A percentile compares a stretch with the other conserved stretches of the same genome.
These are phyloP conservation scores for Corticium candelabrum DNA, from an alignment of 37 sponge, comb jelly and placozoan species.

Conservation along the genomic window DNA sequence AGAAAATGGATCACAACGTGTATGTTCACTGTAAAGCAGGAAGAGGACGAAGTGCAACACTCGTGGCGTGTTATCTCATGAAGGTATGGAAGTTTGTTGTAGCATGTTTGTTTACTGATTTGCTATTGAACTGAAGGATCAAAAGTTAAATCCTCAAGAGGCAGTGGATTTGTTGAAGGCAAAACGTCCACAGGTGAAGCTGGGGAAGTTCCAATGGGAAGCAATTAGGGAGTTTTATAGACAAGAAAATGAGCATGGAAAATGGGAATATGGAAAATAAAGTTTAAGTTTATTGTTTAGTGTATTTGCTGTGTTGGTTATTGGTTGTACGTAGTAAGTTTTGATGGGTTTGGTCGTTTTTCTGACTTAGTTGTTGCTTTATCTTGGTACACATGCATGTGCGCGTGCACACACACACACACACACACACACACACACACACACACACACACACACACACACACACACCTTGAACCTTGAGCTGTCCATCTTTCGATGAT, in stretches of 20 bases:
- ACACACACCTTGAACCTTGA: too few relatives aligned
- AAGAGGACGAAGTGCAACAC: conserved; percentile 70
- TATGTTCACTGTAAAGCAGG: conserved; percentile 96
- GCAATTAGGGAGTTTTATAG: conserved; percentile 32
- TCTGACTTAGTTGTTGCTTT: too few relatives aligned
- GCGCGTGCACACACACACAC: too few relatives aligned
- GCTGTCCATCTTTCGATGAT: too few relatives aligned
- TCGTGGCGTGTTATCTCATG: conserved; percentile 73
- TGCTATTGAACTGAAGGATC: conserved; percentile 14
- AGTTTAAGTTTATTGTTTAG: too few relatives aligned
- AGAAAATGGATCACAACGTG: conserved; percentile 25
- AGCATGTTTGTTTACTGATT: neutral
- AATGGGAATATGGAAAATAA: too few relatives aligned
- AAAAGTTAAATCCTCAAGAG: conserved; percentile 26
- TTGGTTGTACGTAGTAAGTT: too few relatives aligned
- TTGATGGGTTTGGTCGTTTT: too few relatives aligned
- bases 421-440: too few relatives aligned
- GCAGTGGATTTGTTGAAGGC: conserved; percentile 35
- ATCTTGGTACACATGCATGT: too few relatives aligned
- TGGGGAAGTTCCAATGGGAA: conserved; percentile 35
- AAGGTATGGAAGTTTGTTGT: conserved; percentile 19
- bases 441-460: too few relatives aligned
- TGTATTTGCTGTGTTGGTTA: too few relatives aligned
- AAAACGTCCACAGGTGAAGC: conserved; percentile 60
- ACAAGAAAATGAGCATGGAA: conserved; percentile 2